Base-by-base conservation (phyloP, 2,888 invertebrate species). In the Blera fallax region DNA sequence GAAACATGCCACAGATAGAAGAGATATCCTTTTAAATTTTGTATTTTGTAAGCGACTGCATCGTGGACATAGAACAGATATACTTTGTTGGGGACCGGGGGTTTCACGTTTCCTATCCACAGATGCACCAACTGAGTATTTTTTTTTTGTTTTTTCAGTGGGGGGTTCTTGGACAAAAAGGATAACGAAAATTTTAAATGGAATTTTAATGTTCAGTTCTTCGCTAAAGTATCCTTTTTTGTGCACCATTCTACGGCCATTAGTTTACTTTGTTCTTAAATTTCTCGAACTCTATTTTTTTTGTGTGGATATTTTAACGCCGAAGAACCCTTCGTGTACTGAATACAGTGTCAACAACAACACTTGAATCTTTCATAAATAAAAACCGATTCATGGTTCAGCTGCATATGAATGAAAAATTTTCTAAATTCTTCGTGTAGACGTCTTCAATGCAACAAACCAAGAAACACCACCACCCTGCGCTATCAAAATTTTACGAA, bases 201-300 rank as follows among this genome's bases (percentile, higher is more conserved):
- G 81, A 85, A 85, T 81, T 85, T 85, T 85, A 85, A 85, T 85
- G 85, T 58, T 83, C 77, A 72, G 77, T 72, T 82, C 67, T 69
- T 62, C 34, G 62, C 52, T 56, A 14, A 45, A 65, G 60, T n/a
- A 62, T 72, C 43, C 37, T 79, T 54, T 24, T 72, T 73, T 72
- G 73, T 45, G 45, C 32, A 32, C 50, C 69, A 80, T 74, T 62
- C 45, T 73, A 52, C 27, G 76, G 50, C 76, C 85, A 85, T 81
- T 81, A 81, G 85, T 81, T 81, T 85, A 81, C 72, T 72, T 81
- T 85, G 85, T 80, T 80, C 84, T 70, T 69, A 40, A 48, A 80
- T 58, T 50, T 18, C 62, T 37, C 24, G 10, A 62, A 79, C 45
- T 60, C 18, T 2, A 10, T 18, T 14, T 52, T 45, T 54, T 60